Percentiles rank a stretch among this genome's conserved stretches.
Evolutionary conservation across 2,888 invertebrate genomes (phyloP).

Genomic region (Drosophila peninsularis): DNA sequence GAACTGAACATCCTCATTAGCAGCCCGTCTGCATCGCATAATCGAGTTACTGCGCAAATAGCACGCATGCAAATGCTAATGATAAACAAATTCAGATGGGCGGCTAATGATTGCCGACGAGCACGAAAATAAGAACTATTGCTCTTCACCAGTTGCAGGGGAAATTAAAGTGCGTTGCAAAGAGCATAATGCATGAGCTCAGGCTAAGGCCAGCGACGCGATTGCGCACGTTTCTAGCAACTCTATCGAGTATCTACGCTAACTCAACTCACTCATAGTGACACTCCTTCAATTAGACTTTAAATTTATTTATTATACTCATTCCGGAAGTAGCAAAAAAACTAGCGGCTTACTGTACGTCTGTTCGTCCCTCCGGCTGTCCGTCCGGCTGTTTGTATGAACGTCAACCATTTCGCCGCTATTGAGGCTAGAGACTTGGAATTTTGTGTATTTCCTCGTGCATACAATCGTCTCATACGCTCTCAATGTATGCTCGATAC

Average conservation of each 20-base stretch:
- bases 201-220: not conserved
- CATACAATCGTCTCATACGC: too few relatives aligned
- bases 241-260: not conserved
- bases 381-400: too few relatives aligned
- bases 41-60: conserved; percentile 4
- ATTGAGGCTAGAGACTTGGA: too few relatives aligned
- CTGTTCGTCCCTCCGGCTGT: too few relatives aligned
- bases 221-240: not conserved
- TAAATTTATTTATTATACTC: not conserved
- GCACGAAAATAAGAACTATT: not conserved
- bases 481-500: too few relatives aligned
- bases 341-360: too few relatives aligned
- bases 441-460: too few relatives aligned
- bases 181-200: not conserved
- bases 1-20: conserved; percentile 1
- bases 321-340: too few relatives aligned
- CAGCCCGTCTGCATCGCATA: not conserved
- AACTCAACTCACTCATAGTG: not conserved
- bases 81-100: conserved; percentile 7
- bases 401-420: too few relatives aligned
- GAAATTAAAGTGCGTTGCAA: not conserved
- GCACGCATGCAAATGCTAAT: conserved; percentile 3
- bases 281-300: not conserved
- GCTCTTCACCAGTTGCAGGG: not conserved
- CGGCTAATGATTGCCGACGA: not conserved